Percentiles rank a stretch among this genome's conserved stretches.
Evolutionary conservation across 2,113 vertebrate species (phyloP).

Genomic region (Stomatorhinus ivindoensis): DNA sequence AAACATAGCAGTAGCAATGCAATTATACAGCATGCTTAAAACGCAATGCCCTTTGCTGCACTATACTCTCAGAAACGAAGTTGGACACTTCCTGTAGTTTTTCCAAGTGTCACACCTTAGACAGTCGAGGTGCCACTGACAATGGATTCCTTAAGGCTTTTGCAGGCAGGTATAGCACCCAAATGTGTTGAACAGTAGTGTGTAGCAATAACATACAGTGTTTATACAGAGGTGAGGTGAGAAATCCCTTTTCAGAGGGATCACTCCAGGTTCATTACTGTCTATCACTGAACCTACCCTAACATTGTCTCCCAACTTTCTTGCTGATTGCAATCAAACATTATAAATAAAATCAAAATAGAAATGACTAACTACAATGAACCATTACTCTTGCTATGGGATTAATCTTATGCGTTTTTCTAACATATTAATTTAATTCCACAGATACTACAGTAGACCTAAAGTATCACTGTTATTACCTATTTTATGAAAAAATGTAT

Average conservation of each 20-base stretch:
- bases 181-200: neutral
- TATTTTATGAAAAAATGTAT: neutral
- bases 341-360: neutral
- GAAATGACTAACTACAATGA: neutral
- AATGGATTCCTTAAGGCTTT: neutral
- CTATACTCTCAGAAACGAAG: constrained; percentile 17
- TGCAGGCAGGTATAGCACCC: neutral
- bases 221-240: neutral
- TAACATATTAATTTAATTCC: neutral
- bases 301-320: neutral
- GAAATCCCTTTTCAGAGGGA: neutral
- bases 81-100: neutral
- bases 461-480: neutral
- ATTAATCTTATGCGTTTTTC: neutral
- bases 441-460: neutral
- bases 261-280: neutral
- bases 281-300: neutral
- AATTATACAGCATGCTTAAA: constrained; percentile 29
- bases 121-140: neutral
- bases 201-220: neutral
- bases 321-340: neutral
- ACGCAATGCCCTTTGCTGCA: constrained; percentile 47
- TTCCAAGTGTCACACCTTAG: neutral
- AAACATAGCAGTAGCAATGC: constrained; percentile 15
- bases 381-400: neutral